Base-by-base conservation (phyloP, 2,113 vertebrate genomes). In the Ammodytes dubius region DNA sequence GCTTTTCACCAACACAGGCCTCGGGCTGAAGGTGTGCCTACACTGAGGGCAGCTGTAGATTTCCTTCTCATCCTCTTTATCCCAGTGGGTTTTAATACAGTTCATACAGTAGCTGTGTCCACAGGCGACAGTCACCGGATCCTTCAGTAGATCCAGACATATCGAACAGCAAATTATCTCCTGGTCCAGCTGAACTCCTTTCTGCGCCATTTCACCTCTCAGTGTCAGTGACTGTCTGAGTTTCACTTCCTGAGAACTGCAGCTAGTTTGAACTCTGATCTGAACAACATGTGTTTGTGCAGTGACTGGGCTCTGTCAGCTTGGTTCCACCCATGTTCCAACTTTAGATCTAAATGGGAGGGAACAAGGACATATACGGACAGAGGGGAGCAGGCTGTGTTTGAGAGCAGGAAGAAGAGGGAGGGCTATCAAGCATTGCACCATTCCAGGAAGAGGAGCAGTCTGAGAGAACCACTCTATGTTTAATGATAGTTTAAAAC, bases 31-130 rank as follows among this genome's bases (percentile, higher is more conserved):
- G n/a, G 2, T 40, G 8, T 71, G 1, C 3, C 76, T 65, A 8
- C 77, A 75, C 71, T 79, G 77, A 75, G 77, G 77, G 5, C 72
- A 1, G 68, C 70, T 69, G 64, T 47, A 6, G 49, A 17, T 64
- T 42, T 54, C 15, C 69, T 17, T 37, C 13, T 4, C 13, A 12
- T 56, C 42, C 35, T 71, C 52, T 42, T 2, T 13, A 47, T 65
- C 52, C 68, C 68, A 79, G 68, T 10, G 0, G 7, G 0, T 6
- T 6, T 67, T n/a, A 72, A 80, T 66, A 73, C 77, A 80, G 6
- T 42, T 27, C n/a, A 27, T 27, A 2, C 27, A 27, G 27, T 27
- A 27, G 27, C 27, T 27, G 50, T 52, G 50, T 52, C 15, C 15
- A 27, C 56, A 60, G 58, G 39, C 4, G 17, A n/a, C 10, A n/a